phyloP scores from a whole-genome alignment of 2,797 vertebrate genomes.

The Enteromius argenteus region DNA sequence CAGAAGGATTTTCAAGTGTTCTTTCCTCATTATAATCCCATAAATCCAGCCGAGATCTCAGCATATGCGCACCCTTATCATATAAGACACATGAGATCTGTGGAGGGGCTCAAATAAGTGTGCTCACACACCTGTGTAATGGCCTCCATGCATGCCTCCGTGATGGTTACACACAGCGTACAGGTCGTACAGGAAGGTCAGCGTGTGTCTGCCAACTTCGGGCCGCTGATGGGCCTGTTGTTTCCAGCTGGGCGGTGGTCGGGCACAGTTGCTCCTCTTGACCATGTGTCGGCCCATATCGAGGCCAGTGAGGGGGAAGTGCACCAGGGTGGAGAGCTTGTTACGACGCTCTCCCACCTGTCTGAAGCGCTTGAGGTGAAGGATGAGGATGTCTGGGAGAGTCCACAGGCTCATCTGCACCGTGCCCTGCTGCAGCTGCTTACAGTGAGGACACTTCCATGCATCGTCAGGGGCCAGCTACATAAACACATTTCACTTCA shows the following conservation, averaged over 20 bases:
- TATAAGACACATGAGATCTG: background rate
- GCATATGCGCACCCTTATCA: background rate
- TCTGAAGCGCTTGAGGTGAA: conserved; percentile 88
- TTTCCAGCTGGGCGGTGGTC: conserved; percentile 63
- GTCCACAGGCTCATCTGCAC: conserved; percentile 91
- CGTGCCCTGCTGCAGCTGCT: conserved; percentile 84
- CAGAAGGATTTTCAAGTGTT: background rate
- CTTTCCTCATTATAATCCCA: background rate
- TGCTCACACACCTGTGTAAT: conserved; percentile 89
- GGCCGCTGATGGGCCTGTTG: conserved; percentile 65
- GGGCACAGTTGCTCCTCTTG: conserved; percentile 72
- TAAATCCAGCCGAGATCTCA: background rate
- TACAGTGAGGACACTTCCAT: conserved; percentile 87
- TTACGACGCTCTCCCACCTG: conserved; percentile 87
- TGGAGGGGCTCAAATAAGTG: background rate
- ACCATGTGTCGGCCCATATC: conserved; percentile 94
- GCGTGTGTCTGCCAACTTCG: conserved; percentile 67
- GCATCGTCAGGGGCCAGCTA: conserved; percentile 88
- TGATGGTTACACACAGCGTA: conserved; percentile 97
- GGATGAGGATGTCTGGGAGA: conserved; percentile 87
- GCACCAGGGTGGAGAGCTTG: conserved; percentile 92
- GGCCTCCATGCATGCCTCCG: conserved; percentile 93
- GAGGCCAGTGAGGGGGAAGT: conserved; percentile 86
- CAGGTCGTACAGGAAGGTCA: conserved; percentile 88
- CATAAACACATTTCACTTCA: background rate